Percentiles rank a stretch among this genome's conserved stretches.
These are phyloP conservation scores for Drosophila punjabiensis DNA, from an alignment of 1,140 invertebrate species.

Conservation along the genomic window DNA sequence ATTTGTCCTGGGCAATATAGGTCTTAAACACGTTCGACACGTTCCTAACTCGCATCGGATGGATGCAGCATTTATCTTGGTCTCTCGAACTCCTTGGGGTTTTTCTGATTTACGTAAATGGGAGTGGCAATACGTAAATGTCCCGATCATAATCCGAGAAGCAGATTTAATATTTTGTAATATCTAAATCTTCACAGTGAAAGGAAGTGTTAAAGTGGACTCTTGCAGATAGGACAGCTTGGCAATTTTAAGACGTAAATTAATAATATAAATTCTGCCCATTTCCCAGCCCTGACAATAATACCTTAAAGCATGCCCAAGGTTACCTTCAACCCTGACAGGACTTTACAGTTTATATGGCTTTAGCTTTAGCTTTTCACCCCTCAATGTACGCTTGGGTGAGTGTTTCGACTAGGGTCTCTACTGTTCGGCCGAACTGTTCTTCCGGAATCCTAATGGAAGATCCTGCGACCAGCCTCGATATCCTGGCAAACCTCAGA, in stretches of 20 bases:
- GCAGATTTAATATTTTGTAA: background rate
- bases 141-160: background rate
- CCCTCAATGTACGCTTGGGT: slow-evolving; percentile 11
- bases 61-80: background rate
- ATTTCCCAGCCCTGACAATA: no score
- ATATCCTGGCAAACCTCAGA: slow-evolving; percentile 12
- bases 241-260: background rate
- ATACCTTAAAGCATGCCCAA: background rate
- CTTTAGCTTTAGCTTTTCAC: background rate
- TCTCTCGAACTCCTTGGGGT: background rate
- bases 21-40: background rate
- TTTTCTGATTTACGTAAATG: background rate
- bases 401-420: slow-evolving; percentile 11
- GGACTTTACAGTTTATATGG: background rate
- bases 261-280: background rate
- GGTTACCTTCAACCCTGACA: background rate
- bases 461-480: slow-evolving; percentile 2
- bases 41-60: background rate
- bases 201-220: background rate
- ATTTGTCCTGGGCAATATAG: background rate
- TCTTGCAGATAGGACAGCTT: background rate
- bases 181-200: background rate
- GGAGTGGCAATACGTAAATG: background rate
- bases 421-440: background rate
- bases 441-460: background rate